These are phyloP conservation scores for Drosophila auraria DNA, from an alignment of 1,140 invertebrate species.

Conservation along the genomic window DNA sequence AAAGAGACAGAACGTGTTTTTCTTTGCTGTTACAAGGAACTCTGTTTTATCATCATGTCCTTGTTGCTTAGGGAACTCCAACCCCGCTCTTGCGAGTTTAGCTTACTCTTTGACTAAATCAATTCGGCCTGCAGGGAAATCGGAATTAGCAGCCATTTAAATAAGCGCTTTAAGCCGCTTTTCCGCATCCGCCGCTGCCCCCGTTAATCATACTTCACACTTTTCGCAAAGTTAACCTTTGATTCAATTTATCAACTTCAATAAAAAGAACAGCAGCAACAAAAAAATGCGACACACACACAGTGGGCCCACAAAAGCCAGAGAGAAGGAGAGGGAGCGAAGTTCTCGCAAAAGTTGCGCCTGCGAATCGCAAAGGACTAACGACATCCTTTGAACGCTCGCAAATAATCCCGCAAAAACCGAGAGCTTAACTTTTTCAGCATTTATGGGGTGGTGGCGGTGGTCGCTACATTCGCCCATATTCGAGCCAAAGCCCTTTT, in stretches of 20 bases:
- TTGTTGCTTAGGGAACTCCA: conserved; percentile 20
- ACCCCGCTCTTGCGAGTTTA: conserved; percentile 28
- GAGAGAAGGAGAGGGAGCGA: neutral
- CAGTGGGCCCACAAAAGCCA: conserved; percentile 46
- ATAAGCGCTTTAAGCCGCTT: conserved; percentile 29
- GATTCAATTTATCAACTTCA: conserved; percentile 75
- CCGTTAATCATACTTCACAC: conserved; percentile 48
- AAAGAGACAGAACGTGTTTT: conserved; percentile 29
- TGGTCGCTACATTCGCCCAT: conserved; percentile 32
- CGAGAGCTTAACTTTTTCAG: conserved; percentile 77
- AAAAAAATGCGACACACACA: conserved; percentile 36
- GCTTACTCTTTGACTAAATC: conserved; percentile 41
- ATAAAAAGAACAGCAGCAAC: conserved; percentile 41
- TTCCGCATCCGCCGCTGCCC: neutral
- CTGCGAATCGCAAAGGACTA: conserved; percentile 58
- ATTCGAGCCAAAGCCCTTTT: conserved; percentile 45
- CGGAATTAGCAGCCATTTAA: conserved; percentile 46
- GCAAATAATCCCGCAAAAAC: conserved; percentile 80
- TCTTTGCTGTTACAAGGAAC: conserved; percentile 61
- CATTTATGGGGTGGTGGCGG: conserved; percentile 53
- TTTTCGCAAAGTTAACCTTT: conserved; percentile 69
- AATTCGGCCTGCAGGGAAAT: conserved; percentile 14
- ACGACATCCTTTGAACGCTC: conserved; percentile 75
- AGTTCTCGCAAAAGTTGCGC: conserved; percentile 50
- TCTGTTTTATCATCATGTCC: conserved; percentile 40